Conservation (phyloP, 2,113 vertebrate genomes). For the Nicator chloris region DNA sequence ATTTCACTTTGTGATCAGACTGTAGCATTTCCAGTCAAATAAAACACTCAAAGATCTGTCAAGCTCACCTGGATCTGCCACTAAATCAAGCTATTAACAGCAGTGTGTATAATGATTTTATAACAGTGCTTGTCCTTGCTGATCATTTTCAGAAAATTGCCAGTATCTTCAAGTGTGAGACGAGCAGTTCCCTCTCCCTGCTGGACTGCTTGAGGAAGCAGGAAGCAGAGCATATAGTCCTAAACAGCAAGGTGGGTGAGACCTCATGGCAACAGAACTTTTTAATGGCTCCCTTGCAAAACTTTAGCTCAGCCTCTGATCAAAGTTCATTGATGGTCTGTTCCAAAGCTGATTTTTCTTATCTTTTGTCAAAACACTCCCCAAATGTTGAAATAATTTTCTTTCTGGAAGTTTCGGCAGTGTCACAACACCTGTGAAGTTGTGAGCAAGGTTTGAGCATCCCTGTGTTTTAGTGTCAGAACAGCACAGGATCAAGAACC, state of each 20-base stretch:
- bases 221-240: neutral
- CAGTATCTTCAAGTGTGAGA: neutral
- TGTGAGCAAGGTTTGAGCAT: neutral
- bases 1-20: neutral
- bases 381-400: neutral
- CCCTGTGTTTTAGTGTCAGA: neutral
- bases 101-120: neutral
- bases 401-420: neutral
- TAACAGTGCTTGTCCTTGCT: neutral
- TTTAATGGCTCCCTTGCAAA: neutral
- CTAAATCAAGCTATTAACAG: neutral
- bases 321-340: neutral
- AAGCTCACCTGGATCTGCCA: neutral
- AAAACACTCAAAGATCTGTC: neutral
- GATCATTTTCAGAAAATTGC: slow-evolving; percentile 18
- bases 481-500: neutral
- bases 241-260: neutral
- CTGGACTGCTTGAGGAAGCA: slow-evolving; percentile 9
- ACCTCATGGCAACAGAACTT: neutral
- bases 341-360: neutral
- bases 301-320: neutral
- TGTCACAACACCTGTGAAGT: neutral
- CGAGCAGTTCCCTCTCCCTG: neutral
- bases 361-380: neutral
- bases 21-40: neutral